Conservation (phyloP, 2,797 vertebrate genomes). For the Sciurus carolinensis region DNA sequence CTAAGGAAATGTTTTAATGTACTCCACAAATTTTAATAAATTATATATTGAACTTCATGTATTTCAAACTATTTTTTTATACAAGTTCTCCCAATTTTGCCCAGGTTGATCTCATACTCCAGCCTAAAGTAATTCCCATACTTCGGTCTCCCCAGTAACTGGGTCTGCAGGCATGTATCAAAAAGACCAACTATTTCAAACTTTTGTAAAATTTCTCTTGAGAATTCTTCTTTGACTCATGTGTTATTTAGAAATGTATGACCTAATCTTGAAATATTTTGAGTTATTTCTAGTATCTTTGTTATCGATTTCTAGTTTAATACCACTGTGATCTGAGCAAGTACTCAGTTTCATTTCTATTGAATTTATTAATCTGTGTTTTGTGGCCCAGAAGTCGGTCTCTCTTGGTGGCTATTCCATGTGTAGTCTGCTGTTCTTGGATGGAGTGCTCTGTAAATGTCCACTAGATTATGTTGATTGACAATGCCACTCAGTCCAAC, state of each 20-base stretch:
- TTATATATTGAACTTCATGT: too few relatives aligned
- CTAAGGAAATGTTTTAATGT: background rate
- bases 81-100: too few relatives aligned
- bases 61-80: too few relatives aligned
- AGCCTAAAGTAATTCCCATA: background rate
- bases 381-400: background rate
- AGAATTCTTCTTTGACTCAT: too few relatives aligned
- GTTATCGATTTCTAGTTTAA: constrained; percentile 24
- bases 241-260: background rate
- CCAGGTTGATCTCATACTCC: too few relatives aligned
- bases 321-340: background rate
- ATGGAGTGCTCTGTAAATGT: background rate
- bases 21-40: too few relatives aligned
- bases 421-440: background rate
- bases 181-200: background rate
- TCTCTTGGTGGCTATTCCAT: background rate
- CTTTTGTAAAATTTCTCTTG: background rate
- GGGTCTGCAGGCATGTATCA: background rate
- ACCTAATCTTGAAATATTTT: background rate
- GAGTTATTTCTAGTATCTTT: background rate
- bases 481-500: background rate
- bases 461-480: background rate
- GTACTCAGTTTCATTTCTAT: background rate
- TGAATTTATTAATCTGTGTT: constrained; percentile 1
- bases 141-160: background rate